Conservation (phyloP, 2,113 vertebrate species). For the Sapajus apella region DNA sequence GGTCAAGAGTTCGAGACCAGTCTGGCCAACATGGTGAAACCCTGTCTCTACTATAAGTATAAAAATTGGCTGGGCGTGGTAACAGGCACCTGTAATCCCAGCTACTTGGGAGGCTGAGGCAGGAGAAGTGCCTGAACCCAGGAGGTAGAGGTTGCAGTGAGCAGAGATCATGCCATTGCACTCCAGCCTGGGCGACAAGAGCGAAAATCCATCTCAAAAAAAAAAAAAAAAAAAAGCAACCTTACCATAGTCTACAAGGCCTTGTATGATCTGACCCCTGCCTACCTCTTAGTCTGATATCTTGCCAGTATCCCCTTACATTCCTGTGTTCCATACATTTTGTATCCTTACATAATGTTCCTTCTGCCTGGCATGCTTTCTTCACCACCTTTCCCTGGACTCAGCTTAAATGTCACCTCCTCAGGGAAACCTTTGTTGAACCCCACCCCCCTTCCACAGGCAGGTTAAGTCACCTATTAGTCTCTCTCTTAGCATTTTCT, state of each 20-base stretch:
- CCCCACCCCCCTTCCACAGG: fast-evolving
- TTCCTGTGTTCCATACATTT: background rate
- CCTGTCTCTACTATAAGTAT: no score
- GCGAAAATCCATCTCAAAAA: no score
- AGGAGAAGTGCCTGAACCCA: no score
- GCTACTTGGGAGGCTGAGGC: no score
- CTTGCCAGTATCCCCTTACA: background rate
- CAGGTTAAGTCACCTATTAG: background rate
- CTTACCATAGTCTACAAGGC: background rate
- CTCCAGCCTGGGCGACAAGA: no score
- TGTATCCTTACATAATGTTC: background rate
- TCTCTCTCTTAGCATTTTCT: background rate
- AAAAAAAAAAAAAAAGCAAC: no score
- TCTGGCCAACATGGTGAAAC: no score
- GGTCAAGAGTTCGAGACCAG: no score
- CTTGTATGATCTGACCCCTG: background rate
- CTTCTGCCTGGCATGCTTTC: background rate
- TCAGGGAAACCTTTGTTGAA: constrained; percentile 20
- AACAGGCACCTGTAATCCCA: no score
- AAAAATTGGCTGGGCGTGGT: no score
- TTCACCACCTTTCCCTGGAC: background rate
- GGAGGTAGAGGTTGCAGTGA: no score
- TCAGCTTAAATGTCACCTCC: constrained; percentile 13
- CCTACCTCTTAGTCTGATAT: background rate
- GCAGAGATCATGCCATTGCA: no score